Base-by-base conservation (phyloP, 2,888 invertebrate genomes). In the Cerceris ruficornis region DNA sequence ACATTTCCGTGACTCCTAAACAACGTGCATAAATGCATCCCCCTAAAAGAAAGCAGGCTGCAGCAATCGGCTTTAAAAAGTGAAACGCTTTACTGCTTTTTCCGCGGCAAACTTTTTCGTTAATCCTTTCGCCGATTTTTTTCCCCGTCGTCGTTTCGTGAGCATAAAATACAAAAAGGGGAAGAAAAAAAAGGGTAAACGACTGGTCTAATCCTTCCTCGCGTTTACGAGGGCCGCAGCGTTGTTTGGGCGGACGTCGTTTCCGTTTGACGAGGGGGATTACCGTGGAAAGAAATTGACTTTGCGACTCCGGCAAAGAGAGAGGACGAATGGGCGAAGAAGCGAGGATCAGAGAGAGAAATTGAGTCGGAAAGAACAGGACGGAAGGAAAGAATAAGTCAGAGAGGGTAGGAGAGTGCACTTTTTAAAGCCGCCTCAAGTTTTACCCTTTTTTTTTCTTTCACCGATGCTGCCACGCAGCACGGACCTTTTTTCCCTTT, bases 361-460 rank as follows among this genome's bases (percentile, higher is more conserved):
- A 28, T 4, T 28, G 28, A 28, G 28, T 28, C 28, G 4, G 28
- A 28, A 28, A 28, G 28, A 28, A 28, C 28, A 28, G 4, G 28
- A 28, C 2, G 4, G 4, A 28, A 28, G 4, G 28, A 28, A 28
- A 28, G 28, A 28, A 28, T 28, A 28, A 28, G 28, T 28, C 28
- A 28, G 28, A 28, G 4, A 28, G 61, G n/a, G n/a, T n/a, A 66
- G 57, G 42, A n/a, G 5, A 57, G 54, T 15, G 42, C 28, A 9
- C 70, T 85, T 87, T 86, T 86, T 85, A 83, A 88, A 87, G 71
- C 86, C 86, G 71, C 86, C 86, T 86, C n/a, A 17, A 2, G 52
- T 41, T 57, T 64, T 46, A 69, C 52, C 66, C 54, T 49, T 46
- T 66, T 60, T 39, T 69, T 76, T 70, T 74, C 52, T 67, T 58